Evolutionary conservation across 2,888 invertebrate species (phyloP), one percentile per base, ranked within the genome.

Genomic region (Ariolimax columbianus): DNA sequence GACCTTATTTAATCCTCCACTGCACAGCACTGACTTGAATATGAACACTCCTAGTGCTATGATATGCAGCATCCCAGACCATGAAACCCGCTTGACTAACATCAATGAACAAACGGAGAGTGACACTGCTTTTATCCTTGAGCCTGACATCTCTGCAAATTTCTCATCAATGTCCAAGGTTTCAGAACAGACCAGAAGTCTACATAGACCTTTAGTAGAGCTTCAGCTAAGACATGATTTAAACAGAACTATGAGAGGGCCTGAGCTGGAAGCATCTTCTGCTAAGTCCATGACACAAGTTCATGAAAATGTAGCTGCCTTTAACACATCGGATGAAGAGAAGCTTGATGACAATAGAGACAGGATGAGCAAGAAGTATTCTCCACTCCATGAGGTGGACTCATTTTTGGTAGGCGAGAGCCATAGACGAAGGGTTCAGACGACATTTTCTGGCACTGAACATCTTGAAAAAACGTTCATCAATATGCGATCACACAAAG

Each of bases 21-120:
- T 89, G 19, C 84, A 86, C 75, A 89, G 89, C 84, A 88, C 87
- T 33, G 86, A 84, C 63, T 66, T 85, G n/a, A 82, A 82, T 47
- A 26, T 47, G 9, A 79, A 79, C 40, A 79, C 66, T 66, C 79
- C 79, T 19, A 84, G 82, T 63, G 33, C 55, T 30, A 30, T n/a
- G 30, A n/a, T 73, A 30, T 33, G 36, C 59, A 73, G 73, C 73
- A 73, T 82, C 30, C 73, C 38, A 38, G 84, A 84, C 30, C 23
- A 33, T 33, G 55, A 72, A 0, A 36, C 63, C 7, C 77, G 38
- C 40, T 33, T 78, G n/a, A 51, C 63, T 36, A 63, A 73, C 51
- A 86, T 78, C 72, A 47, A 73, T 47, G 84, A 84, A 51, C 68
- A 77, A 19, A 36, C 82, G 30, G 82, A 82, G 19, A 40, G 47